Conservation (phyloP, 2,888 invertebrate species). For the Xanthorhoe designata region DNA sequence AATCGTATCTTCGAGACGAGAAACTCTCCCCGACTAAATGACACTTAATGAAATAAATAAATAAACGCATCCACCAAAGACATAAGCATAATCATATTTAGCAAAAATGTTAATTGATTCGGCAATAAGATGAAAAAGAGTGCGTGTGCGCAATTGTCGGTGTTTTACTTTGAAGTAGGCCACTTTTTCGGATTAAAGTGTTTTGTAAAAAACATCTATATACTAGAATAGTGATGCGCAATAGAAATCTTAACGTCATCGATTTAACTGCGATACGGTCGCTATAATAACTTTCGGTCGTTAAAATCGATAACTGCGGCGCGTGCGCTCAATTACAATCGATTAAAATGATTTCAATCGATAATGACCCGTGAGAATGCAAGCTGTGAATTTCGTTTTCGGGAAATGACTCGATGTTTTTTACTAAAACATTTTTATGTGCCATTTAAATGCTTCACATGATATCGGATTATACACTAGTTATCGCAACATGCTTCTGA, state of each 20-base stretch:
- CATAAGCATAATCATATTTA: no score
- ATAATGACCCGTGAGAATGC: constrained; percentile 70
- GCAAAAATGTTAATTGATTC: no score
- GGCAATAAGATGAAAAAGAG: no score
- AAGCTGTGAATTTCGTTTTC: constrained; percentile 66
- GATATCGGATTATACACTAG: neutral
- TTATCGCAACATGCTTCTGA: neutral
- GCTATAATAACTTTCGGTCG: constrained; percentile 68
- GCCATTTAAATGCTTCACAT: neutral
- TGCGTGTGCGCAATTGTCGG: no score
- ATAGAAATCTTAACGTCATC: constrained; percentile 36
- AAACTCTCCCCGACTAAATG: no score
- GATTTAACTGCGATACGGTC: constrained; percentile 63
- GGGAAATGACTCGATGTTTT: constrained; percentile 33
- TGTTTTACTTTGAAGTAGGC: no score
- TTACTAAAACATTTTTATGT: constrained; percentile 8
- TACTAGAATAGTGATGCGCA: constrained; percentile 28
- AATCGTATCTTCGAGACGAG: no score
- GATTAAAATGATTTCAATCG: constrained; percentile 77
- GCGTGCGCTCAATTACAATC: constrained; percentile 78
- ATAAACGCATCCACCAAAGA: no score
- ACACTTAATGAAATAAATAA: no score
- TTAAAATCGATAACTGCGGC: constrained; percentile 61
- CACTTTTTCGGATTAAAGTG: no score
- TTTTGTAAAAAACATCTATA: no score